These are phyloP conservation scores for Aphodius granarius DNA, from an alignment of 2,888 invertebrate genomes.

Conservation along the genomic window DNA sequence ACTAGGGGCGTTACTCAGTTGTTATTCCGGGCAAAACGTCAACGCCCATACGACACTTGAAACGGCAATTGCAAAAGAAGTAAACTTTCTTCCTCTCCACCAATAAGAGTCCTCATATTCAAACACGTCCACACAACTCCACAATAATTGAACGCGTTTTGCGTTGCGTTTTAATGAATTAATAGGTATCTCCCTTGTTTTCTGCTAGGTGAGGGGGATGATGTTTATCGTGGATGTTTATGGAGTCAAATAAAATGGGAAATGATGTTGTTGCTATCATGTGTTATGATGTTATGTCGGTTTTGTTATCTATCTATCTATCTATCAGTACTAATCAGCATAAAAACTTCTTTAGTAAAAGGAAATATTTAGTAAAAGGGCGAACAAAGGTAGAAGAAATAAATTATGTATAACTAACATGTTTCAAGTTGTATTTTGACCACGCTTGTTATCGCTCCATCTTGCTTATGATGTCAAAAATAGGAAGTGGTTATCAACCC, in stretches of 20 bases:
- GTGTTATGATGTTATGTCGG: neutral
- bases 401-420: no score
- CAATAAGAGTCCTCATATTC: conserved; percentile 14
- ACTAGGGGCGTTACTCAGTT: conserved; percentile 6
- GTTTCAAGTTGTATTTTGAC: no score
- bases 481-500: neutral
- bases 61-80: conserved; percentile 16
- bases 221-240: neutral
- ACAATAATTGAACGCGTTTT: neutral
- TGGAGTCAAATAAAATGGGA: neutral
- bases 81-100: conserved; percentile 7
- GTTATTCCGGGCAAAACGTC: conserved; percentile 5
- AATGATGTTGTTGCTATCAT: neutral
- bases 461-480: neutral
- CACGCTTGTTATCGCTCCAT: neutral
- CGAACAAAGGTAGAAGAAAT: no score
- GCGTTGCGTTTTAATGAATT: neutral
- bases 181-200: neutral
- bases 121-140: neutral
- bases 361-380: no score
- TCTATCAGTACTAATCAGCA: no score
- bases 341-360: no score
- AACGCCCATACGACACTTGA: conserved; percentile 16
- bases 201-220: neutral
- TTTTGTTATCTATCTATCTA: neutral